These are phyloP conservation scores for Dicyrtoma fusca DNA, from an alignment of 2,888 invertebrate genomes.

Conservation along the genomic window DNA sequence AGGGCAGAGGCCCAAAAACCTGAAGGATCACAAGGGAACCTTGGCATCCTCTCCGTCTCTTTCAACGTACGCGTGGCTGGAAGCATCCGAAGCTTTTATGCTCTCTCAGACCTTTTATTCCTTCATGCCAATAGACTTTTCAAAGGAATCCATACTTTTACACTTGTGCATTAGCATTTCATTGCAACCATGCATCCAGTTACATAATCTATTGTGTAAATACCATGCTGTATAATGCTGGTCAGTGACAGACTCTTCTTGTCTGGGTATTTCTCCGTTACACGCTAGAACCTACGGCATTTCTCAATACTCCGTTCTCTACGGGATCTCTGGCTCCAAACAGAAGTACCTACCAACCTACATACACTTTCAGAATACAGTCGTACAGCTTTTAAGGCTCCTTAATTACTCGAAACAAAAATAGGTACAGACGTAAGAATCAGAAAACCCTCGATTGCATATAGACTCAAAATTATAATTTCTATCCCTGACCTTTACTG, in stretches of 20 bases:
- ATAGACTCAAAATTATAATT: too few species aligned
- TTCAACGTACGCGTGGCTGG: constrained; percentile 34
- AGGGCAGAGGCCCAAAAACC: not conserved
- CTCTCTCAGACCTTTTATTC: constrained; percentile 18
- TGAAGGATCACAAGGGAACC: not conserved
- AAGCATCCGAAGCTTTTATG: constrained; percentile 31
- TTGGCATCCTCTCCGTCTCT: constrained; percentile 24
- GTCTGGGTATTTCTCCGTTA: too few species aligned
- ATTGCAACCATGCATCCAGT: constrained; percentile 20
- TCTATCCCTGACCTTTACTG: too few species aligned
- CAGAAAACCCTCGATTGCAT: too few species aligned
- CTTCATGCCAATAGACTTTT: constrained; percentile 24
- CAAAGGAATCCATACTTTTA: constrained; percentile 20
- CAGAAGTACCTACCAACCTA: too few species aligned
- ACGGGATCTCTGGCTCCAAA: too few species aligned
- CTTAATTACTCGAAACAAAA: too few species aligned
- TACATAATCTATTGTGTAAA: constrained; percentile 33
- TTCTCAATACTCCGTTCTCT: too few species aligned
- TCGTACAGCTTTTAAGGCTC: too few species aligned
- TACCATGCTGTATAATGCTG: not conserved
- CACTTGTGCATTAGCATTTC: constrained; percentile 31
- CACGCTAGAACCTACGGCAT: too few species aligned
- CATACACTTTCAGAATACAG: too few species aligned
- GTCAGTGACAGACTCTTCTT: not conserved
- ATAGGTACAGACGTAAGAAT: too few species aligned